Evolutionary conservation across 2,113 vertebrate genomes (phyloP), one percentile per base, ranked within the genome.

Genomic region (Phoenicopterus ruber): DNA sequence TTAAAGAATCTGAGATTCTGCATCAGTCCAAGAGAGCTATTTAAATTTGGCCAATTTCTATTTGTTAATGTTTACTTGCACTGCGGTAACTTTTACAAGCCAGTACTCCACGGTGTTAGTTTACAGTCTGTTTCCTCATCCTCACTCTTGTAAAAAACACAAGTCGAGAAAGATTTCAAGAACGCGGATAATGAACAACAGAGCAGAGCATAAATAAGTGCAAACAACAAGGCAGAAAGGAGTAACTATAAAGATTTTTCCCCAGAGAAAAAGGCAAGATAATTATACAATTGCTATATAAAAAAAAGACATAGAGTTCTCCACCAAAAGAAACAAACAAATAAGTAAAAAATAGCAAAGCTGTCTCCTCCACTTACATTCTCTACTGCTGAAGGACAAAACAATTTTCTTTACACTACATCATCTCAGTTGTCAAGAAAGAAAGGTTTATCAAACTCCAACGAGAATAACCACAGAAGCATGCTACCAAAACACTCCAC

Each of bases 151-250:
- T 55, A 86, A 91, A 86, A 93, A 84, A 38, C 26, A 8, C 20
- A 47, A 62, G 38, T 49, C 59, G 95, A 78, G 67, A 92, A 86
- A 77, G 13, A 77, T 42, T 94, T 80, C 46, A 86, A 78, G 55
- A 93, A 69, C 26, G 28, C 2, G 11, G 46, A 67, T 32, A 93
- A 88, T 42, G 49, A 95, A 20, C n/a, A 92, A 74, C 20, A 71
- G 26, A 67, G 38, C 65, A 95, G 40, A 82, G 66, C 31, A 96
- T 36, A 97, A 96, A 52, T 61, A 96, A 95, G 63, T 57, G 74
- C 82, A 86, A 94, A 93, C 36, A 93, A 77, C 62, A 93, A 96
- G 79, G 77, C 17, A 80, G 84, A 96, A 95, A 91, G 77, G 65
- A 97, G 63, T 67, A 94, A 91, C 21, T 91, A 74, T 19, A 82